Base-by-base conservation (phyloP, 2,797 vertebrate species). In the Protosalanx chinensis region DNA sequence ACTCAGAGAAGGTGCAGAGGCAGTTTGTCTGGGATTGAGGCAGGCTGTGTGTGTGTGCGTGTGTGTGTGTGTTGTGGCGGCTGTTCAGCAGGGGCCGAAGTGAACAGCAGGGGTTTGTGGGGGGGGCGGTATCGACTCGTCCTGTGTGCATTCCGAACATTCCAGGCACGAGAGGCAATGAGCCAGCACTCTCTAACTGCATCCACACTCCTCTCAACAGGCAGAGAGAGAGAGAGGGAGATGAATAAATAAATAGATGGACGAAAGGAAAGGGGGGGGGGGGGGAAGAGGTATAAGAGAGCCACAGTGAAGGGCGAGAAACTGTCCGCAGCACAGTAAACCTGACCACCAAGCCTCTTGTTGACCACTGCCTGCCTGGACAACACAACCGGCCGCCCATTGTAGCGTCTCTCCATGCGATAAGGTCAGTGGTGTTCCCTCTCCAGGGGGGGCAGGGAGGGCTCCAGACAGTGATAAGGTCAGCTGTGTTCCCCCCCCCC, bases 91-190 rank as follows among this genome's bases (percentile, higher is more conserved):
- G 73, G 78, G 77, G 76, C 60, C 30, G 18, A 71, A 32, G 8
- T 70, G 69, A 81, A 71, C 72, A 71, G 78, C 76, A 75, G 76
- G 75, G 58, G 68, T 73, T 63, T 70, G n/a, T 74, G 68, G 64
- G 29, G 70, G 81, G 30, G 70, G 81, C 74, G 77, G 84, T 75
- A 69, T 81, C 74, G 82, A 86, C 80, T 81, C 75, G 73, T 86
- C 73, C 84, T 81, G 77, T 33, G 59, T 75, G 78, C 88, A 93
- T 93, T 91, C 91, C 84, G 81, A 72, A 78, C 89, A 92, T 93
- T 90, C 88, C 85, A 85, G 71, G 37, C 72, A 82, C 80, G 78
- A 89, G 76, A 79, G 81, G 83, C 83, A 30, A 2, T 72, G 23
- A 76, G 79, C 78, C 84, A 83, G 81, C 67, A 76, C 78, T 72